Evolutionary conservation across 2,797 vertebrate genomes (phyloP), one percentile per base, ranked within the genome.

Genomic region (Nyctibius grandis): DNA sequence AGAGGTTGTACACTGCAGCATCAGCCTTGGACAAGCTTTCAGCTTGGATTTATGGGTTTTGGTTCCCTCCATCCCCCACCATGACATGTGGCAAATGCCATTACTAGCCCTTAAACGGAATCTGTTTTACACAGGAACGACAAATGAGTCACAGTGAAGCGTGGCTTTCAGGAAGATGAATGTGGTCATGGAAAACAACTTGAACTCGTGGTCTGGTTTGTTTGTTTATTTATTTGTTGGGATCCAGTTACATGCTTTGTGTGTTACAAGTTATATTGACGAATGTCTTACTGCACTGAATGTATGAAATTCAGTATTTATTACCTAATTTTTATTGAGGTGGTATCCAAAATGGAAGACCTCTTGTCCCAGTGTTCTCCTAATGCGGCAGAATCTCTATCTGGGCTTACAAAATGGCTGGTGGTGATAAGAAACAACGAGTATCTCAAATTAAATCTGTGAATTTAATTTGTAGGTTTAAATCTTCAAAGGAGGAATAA

Each of bases 1-100:
- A 83, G 29, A 86, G 44, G 82, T 76, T 94, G 85, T 81, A 10
- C 1, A 3, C 40, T 77, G 44, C 16, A 33, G 56, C 40, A 5
- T 78, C 53, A 94, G 34, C 67, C 44, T 80, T 90, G 87, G 65
- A 79, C 21, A 73, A 67, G 60, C 48, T 95, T 96, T 96, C 85
- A 76, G 38, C 63, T 63, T 88, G 77, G 36, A 82, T 95, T 94
- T 96, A 67, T 74, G 53, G 53, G 50, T 22, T 86, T 44, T 79
- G 75, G 53, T 87, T 93, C 45, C 75, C 17, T 89, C 64, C 33
- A 21, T 83, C 42, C 78, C 59, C 33, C 0, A 0, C 42, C 23
- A 9, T 76, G 88, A 76, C 56, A 85, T 25, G 34, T 89, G 70
- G 88, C 60, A 95, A 91, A 91, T 68, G 42, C 60, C 68, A 48